A percentile compares a stretch with the other conserved stretches of the same genome.
Evolutionary conservation across 2,113 vertebrate genomes (phyloP).

Genomic region (Anser cygnoides): DNA sequence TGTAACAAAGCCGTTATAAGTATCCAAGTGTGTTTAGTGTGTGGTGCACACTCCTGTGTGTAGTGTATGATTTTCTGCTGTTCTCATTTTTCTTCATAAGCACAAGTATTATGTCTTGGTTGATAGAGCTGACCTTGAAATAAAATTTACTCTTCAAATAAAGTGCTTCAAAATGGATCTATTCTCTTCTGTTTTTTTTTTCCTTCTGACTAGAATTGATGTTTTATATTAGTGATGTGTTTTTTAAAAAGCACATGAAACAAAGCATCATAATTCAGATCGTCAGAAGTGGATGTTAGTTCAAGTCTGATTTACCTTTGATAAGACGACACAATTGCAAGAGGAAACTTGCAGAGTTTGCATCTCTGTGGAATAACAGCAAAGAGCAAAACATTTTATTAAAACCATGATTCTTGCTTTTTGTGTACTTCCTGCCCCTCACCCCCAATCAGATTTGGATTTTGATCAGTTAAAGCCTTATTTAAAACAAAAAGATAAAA

Average conservation of each 20-base stretch:
- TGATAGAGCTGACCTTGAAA: slow-evolving; percentile 23
- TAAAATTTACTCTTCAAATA: slow-evolving; percentile 34
- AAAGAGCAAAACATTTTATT: neutral
- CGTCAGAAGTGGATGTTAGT: neutral
- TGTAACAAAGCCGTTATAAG: neutral
- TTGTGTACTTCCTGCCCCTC: neutral
- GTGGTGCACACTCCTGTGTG: neutral
- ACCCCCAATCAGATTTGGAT: neutral
- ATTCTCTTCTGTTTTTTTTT: neutral
- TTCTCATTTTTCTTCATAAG: neutral
- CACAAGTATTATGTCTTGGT: neutral
- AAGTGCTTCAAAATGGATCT: neutral
- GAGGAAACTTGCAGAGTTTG: neutral
- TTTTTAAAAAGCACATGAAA: neutral
- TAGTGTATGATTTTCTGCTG: neutral
- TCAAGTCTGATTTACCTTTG: neutral
- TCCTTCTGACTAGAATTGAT: neutral
- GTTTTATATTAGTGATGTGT: neutral
- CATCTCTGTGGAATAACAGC: neutral
- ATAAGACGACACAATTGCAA: neutral
- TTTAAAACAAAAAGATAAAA: neutral
- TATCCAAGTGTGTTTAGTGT: neutral
- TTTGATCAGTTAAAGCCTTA: neutral
- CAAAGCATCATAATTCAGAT: neutral
- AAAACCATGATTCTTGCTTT: neutral